Percentiles rank a stretch among this genome's conserved stretches.
Evolutionary conservation across 2,888 invertebrate species (phyloP).

Genomic region (Aproaerema taeniolella): DNA sequence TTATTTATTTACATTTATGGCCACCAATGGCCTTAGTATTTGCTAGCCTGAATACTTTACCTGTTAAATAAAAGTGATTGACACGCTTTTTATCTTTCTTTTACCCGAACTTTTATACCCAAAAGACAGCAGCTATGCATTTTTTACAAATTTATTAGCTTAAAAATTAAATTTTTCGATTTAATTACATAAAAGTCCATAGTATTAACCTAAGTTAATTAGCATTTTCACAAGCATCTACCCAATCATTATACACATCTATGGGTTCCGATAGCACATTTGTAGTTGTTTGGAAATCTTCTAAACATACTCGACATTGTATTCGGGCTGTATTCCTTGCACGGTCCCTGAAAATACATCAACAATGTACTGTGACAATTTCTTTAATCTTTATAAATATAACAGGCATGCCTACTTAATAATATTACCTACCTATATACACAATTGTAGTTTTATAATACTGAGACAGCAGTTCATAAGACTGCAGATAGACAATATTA

Average conservation of each 20-base stretch:
- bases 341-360: slow-evolving; percentile 91
- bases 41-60: slow-evolving; percentile 27
- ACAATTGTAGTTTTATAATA: too few relatives aligned
- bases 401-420: too few relatives aligned
- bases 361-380: too few relatives aligned
- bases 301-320: slow-evolving; percentile 95
- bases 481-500: too few relatives aligned
- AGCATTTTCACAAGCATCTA: slow-evolving; percentile 98
- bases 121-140: too few relatives aligned
- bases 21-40: too few relatives aligned
- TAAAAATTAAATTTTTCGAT: too few relatives aligned
- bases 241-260: slow-evolving; percentile 99
- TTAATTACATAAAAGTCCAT: too few relatives aligned
- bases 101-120: background rate
- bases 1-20: slow-evolving; percentile 6
- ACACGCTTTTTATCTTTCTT: slow-evolving; percentile 20
- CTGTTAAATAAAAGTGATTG: slow-evolving; percentile 48
- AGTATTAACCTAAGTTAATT: slow-evolving; percentile 65
- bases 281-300: slow-evolving; percentile 97
- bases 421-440: too few relatives aligned
- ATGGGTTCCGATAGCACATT: slow-evolving; percentile 98
- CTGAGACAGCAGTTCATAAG: too few relatives aligned
- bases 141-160: too few relatives aligned
- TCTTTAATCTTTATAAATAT: too few relatives aligned
- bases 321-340: slow-evolving; percentile 95